Base-by-base conservation (phyloP, 2,797 vertebrate species). In the Hypotaenidia okinawae region DNA sequence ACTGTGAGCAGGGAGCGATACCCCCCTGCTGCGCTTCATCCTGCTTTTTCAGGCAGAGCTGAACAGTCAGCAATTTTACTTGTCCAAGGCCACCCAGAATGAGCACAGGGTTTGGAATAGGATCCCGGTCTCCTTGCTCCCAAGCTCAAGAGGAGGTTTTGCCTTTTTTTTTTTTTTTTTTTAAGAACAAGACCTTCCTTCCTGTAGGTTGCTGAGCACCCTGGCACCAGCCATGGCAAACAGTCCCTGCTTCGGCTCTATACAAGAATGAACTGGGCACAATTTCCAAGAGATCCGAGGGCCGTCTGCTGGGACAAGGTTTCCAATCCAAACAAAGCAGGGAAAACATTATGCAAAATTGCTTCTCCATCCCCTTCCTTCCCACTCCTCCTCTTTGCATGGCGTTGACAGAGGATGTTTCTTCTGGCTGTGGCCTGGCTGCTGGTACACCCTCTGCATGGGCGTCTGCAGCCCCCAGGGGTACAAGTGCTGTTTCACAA, bases 41-140 rank as follows among this genome's bases (percentile, higher is more conserved):
- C 92, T 91, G 76, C 76, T 93, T 89, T 96, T 90, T 81, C 83
- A 88, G 61, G 52, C 84, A 91, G 39, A 88, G 78, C 74, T 80
- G 93, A 94, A 90, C 89, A 91, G 33, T 70, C 66, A 90, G 86
- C 70, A 92, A 8, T 72, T 79, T 77, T 81, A 67, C 67, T 93
- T 93, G 62, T 91, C 92, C 86, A 91, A 92, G 96, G 90, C 96
- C 97, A 97, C 96, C 93, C 96, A 96, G 90, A 91, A 94, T 3
- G 49, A 93, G 90, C 72, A 57, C 37, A 72, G 72, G 28, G 49
- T 27, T 94, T 95, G 85, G 95, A 61, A 95, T 7, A 64, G 43
- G 80, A 93, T 73, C 78, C 83, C 68, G 59, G 72, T 83, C 85
- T 78, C 43, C 69, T 92, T 15, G 2, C n/a, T 90, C 69, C 27